Conservation (phyloP, 2,113 vertebrate genomes). For the Trichomycterus rosablanca region DNA sequence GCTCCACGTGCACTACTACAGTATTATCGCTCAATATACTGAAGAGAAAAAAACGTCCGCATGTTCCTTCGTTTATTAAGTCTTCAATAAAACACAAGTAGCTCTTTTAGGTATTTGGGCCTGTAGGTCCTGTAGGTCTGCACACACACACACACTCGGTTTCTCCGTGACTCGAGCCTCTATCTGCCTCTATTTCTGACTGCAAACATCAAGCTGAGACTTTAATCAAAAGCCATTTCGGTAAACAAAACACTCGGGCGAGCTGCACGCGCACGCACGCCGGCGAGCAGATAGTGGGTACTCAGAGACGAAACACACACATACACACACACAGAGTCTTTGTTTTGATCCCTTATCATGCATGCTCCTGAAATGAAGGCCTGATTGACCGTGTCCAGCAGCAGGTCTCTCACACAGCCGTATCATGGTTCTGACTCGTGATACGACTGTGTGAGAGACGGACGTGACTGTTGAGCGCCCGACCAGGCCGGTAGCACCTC, state of each 20-base stretch:
- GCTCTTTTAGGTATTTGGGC: too few species aligned
- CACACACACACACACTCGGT: not conserved
- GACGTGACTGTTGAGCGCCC: too few species aligned
- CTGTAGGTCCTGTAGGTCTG: constrained; percentile 9
- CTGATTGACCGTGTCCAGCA: too few species aligned
- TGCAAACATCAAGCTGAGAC: constrained; percentile 28
- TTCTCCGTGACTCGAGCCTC: constrained; percentile 27
- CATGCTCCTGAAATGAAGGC: too few species aligned
- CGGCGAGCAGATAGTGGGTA: too few species aligned
- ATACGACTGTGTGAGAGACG: too few species aligned
- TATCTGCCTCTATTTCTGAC: constrained; percentile 14
- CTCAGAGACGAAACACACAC: constrained; percentile 20
- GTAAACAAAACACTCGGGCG: constrained; percentile 43
- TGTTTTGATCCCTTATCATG: too few species aligned
- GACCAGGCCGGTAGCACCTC: too few species aligned
- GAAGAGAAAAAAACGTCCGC: not conserved
- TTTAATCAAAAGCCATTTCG: constrained; percentile 30
- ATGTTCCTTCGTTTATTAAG: constrained; percentile 2
- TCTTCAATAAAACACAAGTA: constrained; percentile 9
- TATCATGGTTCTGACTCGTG: too few species aligned
- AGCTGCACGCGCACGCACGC: constrained; percentile 13
- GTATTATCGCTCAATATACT: constrained; percentile 9
- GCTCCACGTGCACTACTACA: not conserved
- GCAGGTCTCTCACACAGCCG: too few species aligned
- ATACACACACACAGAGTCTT: constrained; percentile 35